Base-by-base conservation (phyloP, 1,140 invertebrate genomes). In the Zaprionus capensis region DNA sequence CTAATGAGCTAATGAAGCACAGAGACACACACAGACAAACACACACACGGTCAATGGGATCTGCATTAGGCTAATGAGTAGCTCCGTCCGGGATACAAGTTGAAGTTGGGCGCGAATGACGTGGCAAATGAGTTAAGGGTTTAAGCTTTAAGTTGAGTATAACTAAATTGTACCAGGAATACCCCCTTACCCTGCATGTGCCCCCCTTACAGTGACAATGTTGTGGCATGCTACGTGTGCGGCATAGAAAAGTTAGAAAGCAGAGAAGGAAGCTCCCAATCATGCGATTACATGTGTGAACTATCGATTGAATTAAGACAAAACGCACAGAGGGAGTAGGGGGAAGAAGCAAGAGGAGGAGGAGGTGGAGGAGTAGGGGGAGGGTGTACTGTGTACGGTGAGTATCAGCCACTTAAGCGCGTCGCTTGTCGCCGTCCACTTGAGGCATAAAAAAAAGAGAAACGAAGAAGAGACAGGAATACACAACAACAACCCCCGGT, bases 281-380 rank as follows among this genome's bases (percentile, higher is more conserved):
- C 84, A 81, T 84, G 81, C 81, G 84, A 88, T 88, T 88, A 88
- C 84, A 88, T 88, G 84, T 88, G 84, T 88, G 84, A 88, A 88
- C 84, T 88, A 88, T 88, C 84, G 84, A 88, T 88, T 88, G 85
- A 88, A 90, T 90, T 88, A 88, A 88, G 85, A 88, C 85, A 76
- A 84, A 51, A 80, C 62, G 31, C 51, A 56, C 15, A 56, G 80
- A 61, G 57, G 38, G 49, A 20, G 28, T 38, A 22, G 28, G 11
- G 7, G 51, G 28, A 34, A 5, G 51, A 15, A 2, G 22, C 1
- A 1, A 0, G 22, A 9, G 28, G 15, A 6, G 20, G 36, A 3
- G 53, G 34, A 17, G 61, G 59, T 59, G 71, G 56, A 38, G 51
- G 49, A 44, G 64, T 64, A 68, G 56, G 31, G 55, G 53, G 36